Evolutionary conservation across 2,797 vertebrate genomes (phyloP).

Genomic region (Acrocephalus scirpaceus): DNA sequence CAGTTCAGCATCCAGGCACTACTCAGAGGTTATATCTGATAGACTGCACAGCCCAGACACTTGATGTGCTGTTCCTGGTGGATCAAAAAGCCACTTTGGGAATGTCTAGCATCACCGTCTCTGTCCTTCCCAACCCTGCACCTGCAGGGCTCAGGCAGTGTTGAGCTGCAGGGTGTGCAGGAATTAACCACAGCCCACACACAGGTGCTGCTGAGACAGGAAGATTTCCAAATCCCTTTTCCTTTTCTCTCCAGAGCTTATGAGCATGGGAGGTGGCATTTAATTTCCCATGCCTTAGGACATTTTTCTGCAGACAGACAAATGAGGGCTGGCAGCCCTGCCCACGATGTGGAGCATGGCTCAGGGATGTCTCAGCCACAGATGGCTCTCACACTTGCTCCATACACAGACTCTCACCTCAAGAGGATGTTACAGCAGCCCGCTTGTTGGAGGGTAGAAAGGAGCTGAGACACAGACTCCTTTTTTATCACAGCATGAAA

Average conservation of each 20-base stretch:
- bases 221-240: background rate
- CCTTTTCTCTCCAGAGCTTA: background rate
- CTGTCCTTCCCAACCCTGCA: background rate
- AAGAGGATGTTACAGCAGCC: background rate
- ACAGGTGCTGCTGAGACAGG: background rate
- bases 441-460: background rate
- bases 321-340: background rate
- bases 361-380: background rate
- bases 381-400: background rate
- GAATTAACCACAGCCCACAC: background rate
- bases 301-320: background rate
- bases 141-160: background rate
- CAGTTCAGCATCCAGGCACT: slow-evolving; percentile 15
- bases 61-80: background rate
- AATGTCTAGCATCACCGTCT: background rate
- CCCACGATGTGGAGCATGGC: accelerated
- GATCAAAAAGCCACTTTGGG: background rate
- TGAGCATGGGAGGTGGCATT: background rate
- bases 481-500: background rate
- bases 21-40: background rate
- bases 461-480: background rate
- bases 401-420: background rate
- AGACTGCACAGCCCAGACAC: background rate
- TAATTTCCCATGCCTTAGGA: background rate
- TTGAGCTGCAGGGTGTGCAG: background rate